Evolutionary conservation across 2,113 vertebrate genomes (phyloP).

Genomic region (Hippocampus guttulatus): DNA sequence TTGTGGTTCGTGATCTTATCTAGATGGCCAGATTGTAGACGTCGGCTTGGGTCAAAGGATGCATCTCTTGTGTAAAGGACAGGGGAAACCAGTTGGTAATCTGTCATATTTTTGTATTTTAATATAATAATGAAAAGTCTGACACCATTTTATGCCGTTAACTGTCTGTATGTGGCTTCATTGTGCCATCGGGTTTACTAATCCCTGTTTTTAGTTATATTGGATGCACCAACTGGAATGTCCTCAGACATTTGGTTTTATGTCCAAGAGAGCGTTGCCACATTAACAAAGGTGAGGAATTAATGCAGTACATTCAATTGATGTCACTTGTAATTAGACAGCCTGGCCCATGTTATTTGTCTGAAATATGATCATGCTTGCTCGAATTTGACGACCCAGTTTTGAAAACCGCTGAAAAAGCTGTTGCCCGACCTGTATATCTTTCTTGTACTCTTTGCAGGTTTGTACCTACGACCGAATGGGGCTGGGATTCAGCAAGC

Average conservation of each 20-base stretch:
- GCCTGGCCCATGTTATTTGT: conserved; percentile 58
- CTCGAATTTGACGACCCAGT: conserved; percentile 4
- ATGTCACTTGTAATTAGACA: conserved; percentile 37
- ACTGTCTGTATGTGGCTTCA: not conserved
- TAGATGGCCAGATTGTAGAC: conserved; percentile 72
- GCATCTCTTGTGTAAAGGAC: conserved; percentile 75
- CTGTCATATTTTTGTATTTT: not conserved
- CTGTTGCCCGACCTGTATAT: not conserved
- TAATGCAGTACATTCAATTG: not conserved
- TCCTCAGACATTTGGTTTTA: conserved; percentile 76
- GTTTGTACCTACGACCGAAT: conserved; percentile 76
- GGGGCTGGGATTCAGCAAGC: conserved; percentile 76
- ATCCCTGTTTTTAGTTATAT: conserved; percentile 61
- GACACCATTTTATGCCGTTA: not conserved
- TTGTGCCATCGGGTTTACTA: not conserved
- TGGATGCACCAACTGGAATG: conserved; percentile 76
- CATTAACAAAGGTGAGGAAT: conserved; percentile 66
- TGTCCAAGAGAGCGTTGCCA: conserved; percentile 71
- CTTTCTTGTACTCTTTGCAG: conserved; percentile 46
- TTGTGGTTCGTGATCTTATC: not conserved
- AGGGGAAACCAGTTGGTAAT: conserved; percentile 75
- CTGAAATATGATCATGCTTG: conserved; percentile 43
- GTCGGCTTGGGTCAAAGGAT: conserved; percentile 76
- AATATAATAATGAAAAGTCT: not conserved
- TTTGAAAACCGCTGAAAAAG: not conserved